Evolutionary conservation across 2,797 vertebrate genomes (phyloP).

Genomic region (Epinephelus coioides): DNA sequence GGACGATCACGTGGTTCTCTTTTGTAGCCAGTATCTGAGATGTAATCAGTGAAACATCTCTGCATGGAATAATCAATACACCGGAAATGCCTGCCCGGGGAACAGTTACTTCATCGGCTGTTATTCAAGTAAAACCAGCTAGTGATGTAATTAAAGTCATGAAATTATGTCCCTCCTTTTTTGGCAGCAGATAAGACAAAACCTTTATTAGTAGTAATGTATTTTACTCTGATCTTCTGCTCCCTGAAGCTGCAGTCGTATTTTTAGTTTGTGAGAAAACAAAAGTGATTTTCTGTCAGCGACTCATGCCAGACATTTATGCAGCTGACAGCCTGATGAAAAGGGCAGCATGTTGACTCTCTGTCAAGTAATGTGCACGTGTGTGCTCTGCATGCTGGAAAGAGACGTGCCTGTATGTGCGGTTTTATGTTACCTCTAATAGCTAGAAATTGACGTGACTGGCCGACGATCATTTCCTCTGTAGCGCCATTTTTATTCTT

Average conservation of each 20-base stretch:
- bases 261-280: conserved; percentile 4
- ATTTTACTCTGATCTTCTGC: background rate
- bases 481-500: no score
- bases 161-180: background rate
- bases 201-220: background rate
- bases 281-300: conserved; percentile 1
- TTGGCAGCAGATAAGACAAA: background rate
- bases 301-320: background rate
- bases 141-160: background rate
- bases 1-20: background rate
- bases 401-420: background rate
- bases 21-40: conserved; percentile 3
- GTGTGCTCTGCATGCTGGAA: background rate
- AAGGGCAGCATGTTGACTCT: background rate
- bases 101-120: background rate
- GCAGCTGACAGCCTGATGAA: background rate
- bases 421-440: background rate
- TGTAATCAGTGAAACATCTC: background rate
- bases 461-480: background rate
- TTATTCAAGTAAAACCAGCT: background rate
- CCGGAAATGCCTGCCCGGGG: background rate
- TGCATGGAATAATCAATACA: conserved; percentile 2
- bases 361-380: conserved; percentile 8
- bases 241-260: background rate
- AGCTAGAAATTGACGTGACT: background rate